phyloP scores from a whole-genome alignment of 2,113 vertebrate species.

The Silurus glanis region DNA sequence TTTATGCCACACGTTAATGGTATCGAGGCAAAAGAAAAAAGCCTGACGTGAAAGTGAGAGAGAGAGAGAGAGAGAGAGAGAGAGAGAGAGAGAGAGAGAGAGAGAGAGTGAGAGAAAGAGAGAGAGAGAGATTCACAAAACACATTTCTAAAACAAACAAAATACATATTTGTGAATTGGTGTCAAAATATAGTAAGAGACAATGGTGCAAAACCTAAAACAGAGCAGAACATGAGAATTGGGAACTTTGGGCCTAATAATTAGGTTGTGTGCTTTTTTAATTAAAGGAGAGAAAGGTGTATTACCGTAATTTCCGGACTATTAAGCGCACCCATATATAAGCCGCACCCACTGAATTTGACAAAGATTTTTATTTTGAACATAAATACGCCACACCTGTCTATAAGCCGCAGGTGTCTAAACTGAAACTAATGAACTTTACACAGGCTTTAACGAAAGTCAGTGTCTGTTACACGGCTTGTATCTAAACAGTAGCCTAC shows the following conservation, averaged over 20 bases:
- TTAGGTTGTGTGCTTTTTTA: not conserved
- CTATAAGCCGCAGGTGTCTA: too few species aligned
- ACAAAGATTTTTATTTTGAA: too few species aligned
- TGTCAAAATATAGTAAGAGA: not conserved
- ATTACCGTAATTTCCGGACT: too few species aligned
- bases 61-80: not conserved
- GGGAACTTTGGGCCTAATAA: not conserved
- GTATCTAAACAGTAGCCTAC: too few species aligned
- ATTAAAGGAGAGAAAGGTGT: not conserved
- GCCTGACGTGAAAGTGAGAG: not conserved
- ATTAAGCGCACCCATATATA: too few species aligned
- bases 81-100: not conserved
- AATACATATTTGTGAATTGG: not conserved
- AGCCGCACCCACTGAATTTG: too few species aligned
- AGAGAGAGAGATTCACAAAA: not conserved
- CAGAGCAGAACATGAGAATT: not conserved
- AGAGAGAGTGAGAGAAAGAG: not conserved
- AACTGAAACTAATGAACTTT: too few species aligned
- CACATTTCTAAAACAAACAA: not conserved
- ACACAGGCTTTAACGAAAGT: too few species aligned
- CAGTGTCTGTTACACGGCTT: too few species aligned
- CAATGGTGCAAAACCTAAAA: not conserved
- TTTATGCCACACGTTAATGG: conserved; percentile 2
- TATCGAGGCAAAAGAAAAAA: not conserved
- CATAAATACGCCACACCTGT: too few species aligned